Evolutionary conservation across 53 echinoderm and acorn worm genomes (phyloP), one percentile per base, ranked within the genome.

Genomic region (Echinometra lucunter): DNA sequence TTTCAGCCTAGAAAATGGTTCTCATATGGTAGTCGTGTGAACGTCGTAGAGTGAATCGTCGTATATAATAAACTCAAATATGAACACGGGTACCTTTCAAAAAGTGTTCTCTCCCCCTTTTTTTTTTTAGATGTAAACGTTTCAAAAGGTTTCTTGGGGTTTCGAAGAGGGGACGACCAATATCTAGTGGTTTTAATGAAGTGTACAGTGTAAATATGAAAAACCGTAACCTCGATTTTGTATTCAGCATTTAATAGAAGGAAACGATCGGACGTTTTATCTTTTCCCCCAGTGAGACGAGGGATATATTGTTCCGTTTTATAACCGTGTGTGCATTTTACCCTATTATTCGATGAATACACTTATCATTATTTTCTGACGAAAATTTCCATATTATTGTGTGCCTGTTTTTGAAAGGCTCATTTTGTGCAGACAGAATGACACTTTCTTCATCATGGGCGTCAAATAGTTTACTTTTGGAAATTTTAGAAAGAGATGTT

Each of bases 271-370:
- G 37, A 58, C 60, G n/a, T 58, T 90, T 58, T 38, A 90, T 60
- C 63, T 23, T 90, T 21, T 60, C 60, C 90, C 90, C 38, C 63
- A 15, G 1, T 60, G 10, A 60, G 63, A 23, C 12, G 85, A 49
- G 37, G 58, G 42, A 28, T 58, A 57, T 90, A 11, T 58, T 60
- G 58, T 90, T 91, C 91, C 45, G n/a, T 67, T 66, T 91, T 66
- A 67, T 91, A 91, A 67, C 91, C 91, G 91, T 91, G 91, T 91
- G 91, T 91, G 91, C 91, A 91, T 66, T 91, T 91, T 66, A 67
- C 91, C 91, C 70, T 13, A 67, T 6, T 91, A 55, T 55, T 70
- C 42, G 69, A 91, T 91, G 90, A 91, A 18, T 63, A 23, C 63
- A 63, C 19, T 45, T 45, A 91, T 44, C 28, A 1, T 91, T 37